Conservation (phyloP, 2,797 vertebrate genomes). For the Rhyacichthys aspro region DNA sequence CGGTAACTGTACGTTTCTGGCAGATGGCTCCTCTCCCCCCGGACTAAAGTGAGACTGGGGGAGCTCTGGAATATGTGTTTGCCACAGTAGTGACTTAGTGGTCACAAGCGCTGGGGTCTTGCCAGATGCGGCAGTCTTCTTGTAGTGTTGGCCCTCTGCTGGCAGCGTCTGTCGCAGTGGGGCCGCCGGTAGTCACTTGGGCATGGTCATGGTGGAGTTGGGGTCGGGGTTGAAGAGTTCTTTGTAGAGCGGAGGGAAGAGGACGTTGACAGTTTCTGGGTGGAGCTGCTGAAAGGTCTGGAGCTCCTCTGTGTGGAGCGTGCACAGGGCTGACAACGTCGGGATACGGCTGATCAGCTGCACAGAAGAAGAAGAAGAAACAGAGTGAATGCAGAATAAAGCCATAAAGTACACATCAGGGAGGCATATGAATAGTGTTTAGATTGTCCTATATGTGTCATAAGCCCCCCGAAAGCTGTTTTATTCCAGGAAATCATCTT, state of each 20-base stretch:
- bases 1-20: slow-evolving; percentile 71
- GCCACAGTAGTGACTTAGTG: slow-evolving; percentile 41
- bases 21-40: slow-evolving; percentile 50
- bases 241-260: slow-evolving; percentile 98
- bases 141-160: slow-evolving; percentile 69
- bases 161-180: slow-evolving; percentile 63
- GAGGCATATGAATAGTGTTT: no score
- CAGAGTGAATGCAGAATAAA: neutral
- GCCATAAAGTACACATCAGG: no score
- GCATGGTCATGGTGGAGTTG: slow-evolving; percentile 89
- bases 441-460: no score
- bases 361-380: slow-evolving; percentile 42
- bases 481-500: no score
- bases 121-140: slow-evolving; percentile 62
- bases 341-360: slow-evolving; percentile 99
- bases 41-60: slow-evolving; percentile 33
- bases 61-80: slow-evolving; percentile 48
- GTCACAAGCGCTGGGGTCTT: slow-evolving; percentile 19
- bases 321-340: slow-evolving; percentile 96
- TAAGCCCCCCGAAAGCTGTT: no score
- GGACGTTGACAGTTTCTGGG: slow-evolving; percentile 96
- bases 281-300: slow-evolving; percentile 99
- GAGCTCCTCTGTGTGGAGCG: slow-evolving; percentile 97
- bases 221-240: slow-evolving; percentile 99
- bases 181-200: slow-evolving; percentile 88